phyloP scores from a whole-genome alignment of 2,797 vertebrate species.

The Siniperca obscura region DNA sequence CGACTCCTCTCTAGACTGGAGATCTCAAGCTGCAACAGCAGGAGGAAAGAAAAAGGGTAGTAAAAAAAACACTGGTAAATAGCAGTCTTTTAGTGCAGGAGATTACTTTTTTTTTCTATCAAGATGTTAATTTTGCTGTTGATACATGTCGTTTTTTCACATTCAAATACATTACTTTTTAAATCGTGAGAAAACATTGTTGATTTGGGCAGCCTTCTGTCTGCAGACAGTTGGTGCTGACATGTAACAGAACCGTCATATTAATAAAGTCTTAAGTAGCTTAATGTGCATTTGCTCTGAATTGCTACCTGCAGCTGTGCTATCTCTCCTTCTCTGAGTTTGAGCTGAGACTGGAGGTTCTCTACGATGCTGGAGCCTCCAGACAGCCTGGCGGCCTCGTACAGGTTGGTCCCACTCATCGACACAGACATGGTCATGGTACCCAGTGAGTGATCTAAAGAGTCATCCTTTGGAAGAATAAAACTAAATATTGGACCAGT shows the following conservation, averaged over 20 bases:
- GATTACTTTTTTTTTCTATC: neutral
- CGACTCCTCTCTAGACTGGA: constrained; percentile 93
- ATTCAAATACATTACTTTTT: neutral
- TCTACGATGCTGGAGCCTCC: constrained; percentile 96
- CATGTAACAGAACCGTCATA: neutral
- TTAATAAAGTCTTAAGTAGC: neutral
- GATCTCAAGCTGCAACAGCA: constrained; percentile 90
- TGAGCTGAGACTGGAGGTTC: constrained; percentile 97
- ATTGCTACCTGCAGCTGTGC: constrained; percentile 92
- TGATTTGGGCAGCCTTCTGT: neutral
- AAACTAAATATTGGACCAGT: neutral
- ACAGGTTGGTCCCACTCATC: constrained; percentile 91
- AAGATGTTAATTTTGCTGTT: neutral
- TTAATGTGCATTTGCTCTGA: neutral
- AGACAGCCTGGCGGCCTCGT: constrained; percentile 93
- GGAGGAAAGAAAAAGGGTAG: neutral
- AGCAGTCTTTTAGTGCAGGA: neutral
- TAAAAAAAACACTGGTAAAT: neutral
- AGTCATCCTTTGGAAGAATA: constrained; percentile 87
- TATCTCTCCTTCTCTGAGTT: constrained; percentile 96
- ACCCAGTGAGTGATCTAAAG: constrained; percentile 89
- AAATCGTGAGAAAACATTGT: neutral
- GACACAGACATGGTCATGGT: constrained; percentile 87
- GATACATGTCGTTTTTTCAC: neutral
- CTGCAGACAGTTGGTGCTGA: neutral